Conservation (phyloP, 2,888 invertebrate genomes). For the Cheilosia impressa region DNA sequence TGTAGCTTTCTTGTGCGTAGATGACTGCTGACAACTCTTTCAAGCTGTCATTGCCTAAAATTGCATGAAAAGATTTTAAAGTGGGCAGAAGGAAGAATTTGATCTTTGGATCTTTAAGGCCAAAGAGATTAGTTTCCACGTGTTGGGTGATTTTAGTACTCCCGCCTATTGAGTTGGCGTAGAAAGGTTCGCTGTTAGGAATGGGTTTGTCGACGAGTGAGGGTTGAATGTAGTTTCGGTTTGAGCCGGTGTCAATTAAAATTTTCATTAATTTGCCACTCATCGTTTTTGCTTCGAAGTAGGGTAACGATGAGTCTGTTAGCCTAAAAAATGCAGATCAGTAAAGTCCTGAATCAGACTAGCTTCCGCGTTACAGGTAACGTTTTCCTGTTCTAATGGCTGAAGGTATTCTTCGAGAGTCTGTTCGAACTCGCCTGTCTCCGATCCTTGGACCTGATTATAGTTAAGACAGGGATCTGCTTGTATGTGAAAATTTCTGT, state of each 20-base stretch:
- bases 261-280: too few species aligned
- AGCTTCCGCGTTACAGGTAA: background rate
- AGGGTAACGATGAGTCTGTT: too few species aligned
- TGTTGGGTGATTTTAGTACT: background rate
- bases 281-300: too few species aligned
- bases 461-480: background rate
- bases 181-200: slow-evolving; percentile 9
- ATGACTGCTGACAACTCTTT: slow-evolving; percentile 43
- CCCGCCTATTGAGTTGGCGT: slow-evolving; percentile 22
- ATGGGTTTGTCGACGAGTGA: slow-evolving; percentile 6
- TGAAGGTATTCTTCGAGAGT: slow-evolving; percentile 2
- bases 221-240: slow-evolving; percentile 15
- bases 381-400: background rate
- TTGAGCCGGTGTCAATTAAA: background rate
- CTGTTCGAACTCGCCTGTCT: background rate
- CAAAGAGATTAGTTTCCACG: too few species aligned
- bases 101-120: too few species aligned
- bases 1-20: slow-evolving; percentile 30
- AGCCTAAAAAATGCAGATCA: background rate
- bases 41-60: slow-evolving; percentile 48
- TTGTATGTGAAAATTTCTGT: slow-evolving; percentile 1
- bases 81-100: slow-evolving; percentile 41
- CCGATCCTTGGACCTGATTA: slow-evolving; percentile 1
- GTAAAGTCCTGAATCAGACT: background rate
- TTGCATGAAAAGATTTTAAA: slow-evolving; percentile 43